These are phyloP conservation scores for Oxyura jamaicensis DNA, from an alignment of 2,113 vertebrate species.

Conservation along the genomic window DNA sequence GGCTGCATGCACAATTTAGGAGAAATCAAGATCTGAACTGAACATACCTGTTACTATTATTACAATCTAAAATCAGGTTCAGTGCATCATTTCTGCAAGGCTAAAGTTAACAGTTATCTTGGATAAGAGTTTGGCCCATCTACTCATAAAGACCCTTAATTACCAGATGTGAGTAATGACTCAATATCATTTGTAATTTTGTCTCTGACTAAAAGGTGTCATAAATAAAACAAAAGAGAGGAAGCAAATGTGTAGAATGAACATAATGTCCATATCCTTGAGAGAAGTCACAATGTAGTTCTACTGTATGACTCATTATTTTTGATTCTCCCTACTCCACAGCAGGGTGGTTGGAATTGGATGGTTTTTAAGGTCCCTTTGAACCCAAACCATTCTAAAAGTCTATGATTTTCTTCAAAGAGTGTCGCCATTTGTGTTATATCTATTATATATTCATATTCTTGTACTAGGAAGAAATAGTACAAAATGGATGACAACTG, in stretches of 20 bases:
- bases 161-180: constrained; percentile 40
- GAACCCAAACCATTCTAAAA: too few relatives aligned
- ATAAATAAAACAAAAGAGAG: not conserved
- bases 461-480: not conserved
- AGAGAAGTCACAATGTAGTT: not conserved
- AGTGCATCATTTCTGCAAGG: not conserved
- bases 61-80: not conserved
- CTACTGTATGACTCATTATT: not conserved
- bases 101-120: not conserved
- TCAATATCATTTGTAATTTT: not conserved
- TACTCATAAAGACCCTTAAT: not conserved
- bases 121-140: not conserved
- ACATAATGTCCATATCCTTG: not conserved
- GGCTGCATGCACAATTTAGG: not conserved
- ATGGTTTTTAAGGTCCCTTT: too few relatives aligned
- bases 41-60: not conserved
- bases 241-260: not conserved
- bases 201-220: not conserved
- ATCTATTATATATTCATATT: not conserved
- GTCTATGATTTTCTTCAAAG: not conserved
- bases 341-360: too few relatives aligned
- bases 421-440: not conserved
- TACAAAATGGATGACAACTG: not conserved
- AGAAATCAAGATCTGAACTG: not conserved
- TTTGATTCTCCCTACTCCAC: not conserved